Conservation (phyloP, 2,888 invertebrate genomes). For the Tanytarsus gracilentus region DNA sequence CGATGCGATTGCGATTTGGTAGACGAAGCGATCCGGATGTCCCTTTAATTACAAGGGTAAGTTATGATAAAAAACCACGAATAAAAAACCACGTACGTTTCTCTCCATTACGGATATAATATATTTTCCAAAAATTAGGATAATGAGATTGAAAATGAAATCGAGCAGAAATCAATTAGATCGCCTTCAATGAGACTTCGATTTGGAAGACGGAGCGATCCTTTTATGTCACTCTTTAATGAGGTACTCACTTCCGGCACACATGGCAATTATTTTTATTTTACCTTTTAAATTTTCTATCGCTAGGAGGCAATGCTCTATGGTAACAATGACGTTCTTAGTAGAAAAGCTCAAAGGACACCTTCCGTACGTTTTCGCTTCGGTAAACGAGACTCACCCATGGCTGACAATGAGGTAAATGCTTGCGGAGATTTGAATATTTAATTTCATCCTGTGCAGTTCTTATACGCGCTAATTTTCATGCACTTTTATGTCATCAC, state of each 20-base stretch:
- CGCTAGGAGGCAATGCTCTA: slow-evolving; percentile 12
- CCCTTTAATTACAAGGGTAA: slow-evolving; percentile 40
- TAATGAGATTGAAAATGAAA: slow-evolving; percentile 42
- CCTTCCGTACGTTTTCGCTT: slow-evolving; percentile 68
- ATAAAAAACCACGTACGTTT: neutral
- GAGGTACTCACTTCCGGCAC: too few relatives aligned
- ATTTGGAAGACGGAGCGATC: slow-evolving; percentile 66
- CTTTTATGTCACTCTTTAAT: slow-evolving; percentile 45
- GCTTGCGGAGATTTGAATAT: too few relatives aligned
- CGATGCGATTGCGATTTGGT: slow-evolving; percentile 66
- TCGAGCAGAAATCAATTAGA: slow-evolving; percentile 59
- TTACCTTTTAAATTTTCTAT: neutral
- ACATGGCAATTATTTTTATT: neutral
- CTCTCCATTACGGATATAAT: neutral
- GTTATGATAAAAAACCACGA: neutral
- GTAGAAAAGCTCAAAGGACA: slow-evolving; percentile 64
- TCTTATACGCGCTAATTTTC: too few relatives aligned
- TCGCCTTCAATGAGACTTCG: slow-evolving; percentile 68
- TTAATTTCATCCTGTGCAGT: slow-evolving; percentile 2
- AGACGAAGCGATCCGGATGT: slow-evolving; percentile 62
- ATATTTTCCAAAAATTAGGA: slow-evolving; percentile 1
- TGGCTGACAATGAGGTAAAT: slow-evolving; percentile 18
- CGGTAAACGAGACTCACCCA: slow-evolving; percentile 49
- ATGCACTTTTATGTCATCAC: neutral
- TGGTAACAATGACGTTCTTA: slow-evolving; percentile 16